A percentile compares a stretch with the other conserved stretches of the same genome.
Evolutionary conservation across 2,797 vertebrate genomes (phyloP).

Genomic region (Danio aesculapii): DNA sequence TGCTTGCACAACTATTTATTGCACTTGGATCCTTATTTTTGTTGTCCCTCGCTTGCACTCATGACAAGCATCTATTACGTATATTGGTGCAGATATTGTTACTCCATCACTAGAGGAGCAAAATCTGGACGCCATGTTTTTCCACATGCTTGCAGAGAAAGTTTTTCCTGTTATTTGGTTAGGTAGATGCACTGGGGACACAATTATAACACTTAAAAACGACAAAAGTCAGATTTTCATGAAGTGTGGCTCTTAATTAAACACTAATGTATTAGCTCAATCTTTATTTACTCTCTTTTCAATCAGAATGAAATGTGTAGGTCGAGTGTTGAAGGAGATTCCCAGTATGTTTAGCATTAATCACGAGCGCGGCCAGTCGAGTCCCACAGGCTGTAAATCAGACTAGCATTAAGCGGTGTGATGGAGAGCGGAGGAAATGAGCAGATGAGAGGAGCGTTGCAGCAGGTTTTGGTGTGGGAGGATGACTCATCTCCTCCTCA

Average conservation of each 20-base stretch:
- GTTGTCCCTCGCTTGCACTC: too few species aligned
- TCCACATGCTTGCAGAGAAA: too few species aligned
- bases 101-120: too few species aligned
- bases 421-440: constrained; percentile 59
- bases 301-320: constrained; percentile 33
- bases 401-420: constrained; percentile 30
- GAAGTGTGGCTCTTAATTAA: constrained; percentile 10
- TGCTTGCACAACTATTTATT: too few species aligned
- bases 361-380: constrained; percentile 43
- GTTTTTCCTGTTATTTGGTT: too few species aligned
- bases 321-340: constrained; percentile 34
- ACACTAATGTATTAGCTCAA: constrained; percentile 12
- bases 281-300: constrained; percentile 24
- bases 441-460: constrained; percentile 60
- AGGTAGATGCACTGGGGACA: too few species aligned
- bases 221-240: not conserved
- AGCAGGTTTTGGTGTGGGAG: constrained; percentile 50
- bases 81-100: too few species aligned
- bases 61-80: too few species aligned
- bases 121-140: too few species aligned
- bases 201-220: too few species aligned
- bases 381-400: constrained; percentile 48
- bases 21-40: too few species aligned
- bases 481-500: constrained; percentile 53
- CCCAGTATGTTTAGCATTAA: constrained; percentile 45